Percentiles rank a stretch among this genome's conserved stretches.
Evolutionary conservation across 2,888 invertebrate species (phyloP).

Genomic region (Sarcophaga carnaria): DNA sequence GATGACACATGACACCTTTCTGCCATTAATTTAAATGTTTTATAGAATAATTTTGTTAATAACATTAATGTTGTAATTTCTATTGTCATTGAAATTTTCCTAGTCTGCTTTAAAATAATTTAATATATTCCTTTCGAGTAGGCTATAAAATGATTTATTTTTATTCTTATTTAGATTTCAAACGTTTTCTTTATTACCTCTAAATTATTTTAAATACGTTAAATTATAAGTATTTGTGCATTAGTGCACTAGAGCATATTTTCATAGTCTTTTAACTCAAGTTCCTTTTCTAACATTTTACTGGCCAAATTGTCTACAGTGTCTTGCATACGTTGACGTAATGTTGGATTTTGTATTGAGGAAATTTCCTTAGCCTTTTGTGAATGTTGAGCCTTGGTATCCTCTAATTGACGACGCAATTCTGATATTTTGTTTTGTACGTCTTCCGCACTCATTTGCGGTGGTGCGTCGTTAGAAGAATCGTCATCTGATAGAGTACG

Average conservation of each 20-base stretch:
- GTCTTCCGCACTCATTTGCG: slow-evolving; percentile 82
- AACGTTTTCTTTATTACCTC: too few species aligned
- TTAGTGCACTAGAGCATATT: slow-evolving; percentile 75
- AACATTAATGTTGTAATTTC: too few species aligned
- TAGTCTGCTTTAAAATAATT: too few species aligned
- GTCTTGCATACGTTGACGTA: slow-evolving; percentile 91
- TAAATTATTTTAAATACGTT: too few species aligned
- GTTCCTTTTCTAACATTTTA: slow-evolving; percentile 90
- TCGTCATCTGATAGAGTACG: slow-evolving; percentile 78
- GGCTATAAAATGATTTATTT: too few species aligned
- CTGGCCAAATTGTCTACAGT: slow-evolving; percentile 90
- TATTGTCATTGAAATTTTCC: too few species aligned
- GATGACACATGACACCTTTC: too few species aligned
- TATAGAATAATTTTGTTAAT: too few species aligned
- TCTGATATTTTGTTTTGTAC: slow-evolving; percentile 87
- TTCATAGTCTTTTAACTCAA: slow-evolving; percentile 83
- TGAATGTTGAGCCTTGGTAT: slow-evolving; percentile 88
- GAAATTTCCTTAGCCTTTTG: slow-evolving; percentile 92
- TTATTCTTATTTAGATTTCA: too few species aligned
- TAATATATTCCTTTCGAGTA: too few species aligned
- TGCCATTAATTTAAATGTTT: too few species aligned
- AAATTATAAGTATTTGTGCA: not conserved
- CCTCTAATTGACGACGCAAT: slow-evolving; percentile 88
- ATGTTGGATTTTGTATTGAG: slow-evolving; percentile 91
- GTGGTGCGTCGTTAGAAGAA: slow-evolving; percentile 75